A percentile compares a stretch with the other conserved stretches of the same genome.
Evolutionary conservation across 2,113 vertebrate species (phyloP).

Genomic region (Gavialis gangeticus): DNA sequence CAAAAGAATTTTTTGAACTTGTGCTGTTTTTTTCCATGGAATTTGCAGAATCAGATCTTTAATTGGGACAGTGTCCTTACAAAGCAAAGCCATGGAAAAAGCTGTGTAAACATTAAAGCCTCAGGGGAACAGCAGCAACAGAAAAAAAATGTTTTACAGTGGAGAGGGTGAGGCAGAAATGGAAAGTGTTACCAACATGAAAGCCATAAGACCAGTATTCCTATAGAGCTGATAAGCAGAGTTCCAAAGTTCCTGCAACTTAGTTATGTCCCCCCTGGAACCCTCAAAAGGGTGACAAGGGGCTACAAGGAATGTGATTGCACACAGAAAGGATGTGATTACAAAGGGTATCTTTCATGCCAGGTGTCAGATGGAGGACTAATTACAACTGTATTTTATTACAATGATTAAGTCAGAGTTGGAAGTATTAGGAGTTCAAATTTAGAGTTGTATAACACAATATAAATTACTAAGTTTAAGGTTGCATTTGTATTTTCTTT

Average conservation of each 20-base stretch:
- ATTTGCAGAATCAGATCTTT: slow-evolving; percentile 78
- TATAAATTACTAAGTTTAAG: slow-evolving; percentile 13
- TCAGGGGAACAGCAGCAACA: slow-evolving; percentile 66
- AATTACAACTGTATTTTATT: slow-evolving; percentile 26
- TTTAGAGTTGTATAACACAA: neutral
- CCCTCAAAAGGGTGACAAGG: neutral
- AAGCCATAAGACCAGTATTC: slow-evolving; percentile 61
- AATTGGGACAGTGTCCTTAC: slow-evolving; percentile 78
- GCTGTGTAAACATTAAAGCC: slow-evolving; percentile 81
- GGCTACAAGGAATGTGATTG: neutral
- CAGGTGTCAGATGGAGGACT: slow-evolving; percentile 32
- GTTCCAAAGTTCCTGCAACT: slow-evolving; percentile 36
- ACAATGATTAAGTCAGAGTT: neutral
- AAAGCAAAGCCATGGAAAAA: slow-evolving; percentile 78
- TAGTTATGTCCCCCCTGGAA: neutral
- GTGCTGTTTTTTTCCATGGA: slow-evolving; percentile 63
- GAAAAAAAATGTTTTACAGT: slow-evolving; percentile 70
- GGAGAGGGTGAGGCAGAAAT: slow-evolving; percentile 71
- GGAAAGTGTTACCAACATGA: slow-evolving; percentile 76
- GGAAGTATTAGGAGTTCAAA: neutral
- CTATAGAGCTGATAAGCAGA: slow-evolving; percentile 63
- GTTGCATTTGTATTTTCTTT: neutral
- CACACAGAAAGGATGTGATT: slow-evolving; percentile 24
- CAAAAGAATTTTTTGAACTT: slow-evolving; percentile 81
- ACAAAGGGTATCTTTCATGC: slow-evolving; percentile 18